phyloP scores from a whole-genome alignment of 2,888 invertebrate species.

The Cylindroiulus punctatus region DNA sequence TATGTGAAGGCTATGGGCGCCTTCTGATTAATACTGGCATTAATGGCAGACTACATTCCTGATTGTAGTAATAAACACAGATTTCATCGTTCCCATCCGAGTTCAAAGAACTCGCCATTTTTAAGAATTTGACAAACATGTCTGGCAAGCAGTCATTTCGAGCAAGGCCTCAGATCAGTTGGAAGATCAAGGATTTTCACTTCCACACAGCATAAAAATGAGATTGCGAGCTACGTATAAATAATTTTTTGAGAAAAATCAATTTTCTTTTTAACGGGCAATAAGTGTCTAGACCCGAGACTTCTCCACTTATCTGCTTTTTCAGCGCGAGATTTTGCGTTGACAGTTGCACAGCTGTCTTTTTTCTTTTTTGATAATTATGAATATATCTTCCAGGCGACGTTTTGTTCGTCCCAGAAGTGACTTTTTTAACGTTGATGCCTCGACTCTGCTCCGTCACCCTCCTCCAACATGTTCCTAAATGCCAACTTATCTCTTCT shows the following conservation, averaged over 20 bases:
- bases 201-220: not conserved
- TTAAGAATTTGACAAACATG: too few species aligned
- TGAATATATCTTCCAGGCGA: not conserved
- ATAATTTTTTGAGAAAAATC: not conserved
- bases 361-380: not conserved
- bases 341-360: constrained; percentile 22
- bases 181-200: not conserved
- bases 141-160: too few species aligned
- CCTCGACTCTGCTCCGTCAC: not conserved
- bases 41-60: too few species aligned
- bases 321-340: not conserved
- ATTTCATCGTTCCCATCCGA: too few species aligned
- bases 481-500: constrained; percentile 23
- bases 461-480: constrained; percentile 13
- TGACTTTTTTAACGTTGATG: not conserved
- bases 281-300: not conserved
- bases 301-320: not conserved
- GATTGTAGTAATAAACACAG: too few species aligned
- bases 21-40: too few species aligned
- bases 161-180: not conserved
- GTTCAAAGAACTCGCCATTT: too few species aligned
- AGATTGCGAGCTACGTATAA: not conserved
- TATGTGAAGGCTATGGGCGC: too few species aligned
- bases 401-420: not conserved
- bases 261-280: not conserved